Percentiles rank a stretch among this genome's conserved stretches.
Conservation (phyloP, 2,113 vertebrate species). For the Coturnix japonica region DNA sequence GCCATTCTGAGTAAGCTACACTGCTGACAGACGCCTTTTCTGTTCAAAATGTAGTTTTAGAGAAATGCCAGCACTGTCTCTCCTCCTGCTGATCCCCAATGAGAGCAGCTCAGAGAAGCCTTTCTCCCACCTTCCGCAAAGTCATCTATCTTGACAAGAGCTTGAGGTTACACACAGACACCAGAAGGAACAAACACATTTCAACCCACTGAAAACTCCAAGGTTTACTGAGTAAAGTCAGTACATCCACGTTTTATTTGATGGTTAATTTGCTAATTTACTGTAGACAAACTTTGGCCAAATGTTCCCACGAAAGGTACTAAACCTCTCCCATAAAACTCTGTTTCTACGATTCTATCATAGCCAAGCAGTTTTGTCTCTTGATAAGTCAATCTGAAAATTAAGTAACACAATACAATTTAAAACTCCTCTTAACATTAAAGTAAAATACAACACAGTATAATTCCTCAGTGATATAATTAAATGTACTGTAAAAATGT, state of each 20-base stretch:
- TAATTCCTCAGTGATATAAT: slow-evolving; percentile 50
- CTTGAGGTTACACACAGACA: slow-evolving; percentile 29
- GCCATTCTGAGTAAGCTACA: slow-evolving; percentile 37
- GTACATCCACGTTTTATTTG: slow-evolving; percentile 64
- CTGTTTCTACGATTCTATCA: slow-evolving; percentile 33
- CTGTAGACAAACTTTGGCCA: slow-evolving; percentile 62
- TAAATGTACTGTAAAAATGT: slow-evolving; percentile 57
- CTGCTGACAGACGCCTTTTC: slow-evolving; percentile 7
- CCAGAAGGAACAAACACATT: slow-evolving; percentile 65
- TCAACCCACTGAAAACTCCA: slow-evolving; percentile 67
- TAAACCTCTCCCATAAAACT: slow-evolving; percentile 32
- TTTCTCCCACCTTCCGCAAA: background rate
- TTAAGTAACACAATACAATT: slow-evolving; percentile 49
- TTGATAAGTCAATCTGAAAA: slow-evolving; percentile 51
- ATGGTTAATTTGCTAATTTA: slow-evolving; percentile 48
- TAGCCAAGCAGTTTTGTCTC: slow-evolving; percentile 17
- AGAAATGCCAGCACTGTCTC: slow-evolving; percentile 1
- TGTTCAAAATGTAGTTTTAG: slow-evolving; percentile 44
- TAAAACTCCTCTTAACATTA: slow-evolving; percentile 59
- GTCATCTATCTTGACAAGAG: background rate
- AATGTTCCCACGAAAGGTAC: slow-evolving; percentile 54
- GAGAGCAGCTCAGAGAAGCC: background rate
- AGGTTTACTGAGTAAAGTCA: slow-evolving; percentile 48
- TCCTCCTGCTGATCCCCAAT: background rate
- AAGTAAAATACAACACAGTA: slow-evolving; percentile 56